Base-by-base conservation (phyloP, 2,888 invertebrate species). In the Polyploca ridens region DNA sequence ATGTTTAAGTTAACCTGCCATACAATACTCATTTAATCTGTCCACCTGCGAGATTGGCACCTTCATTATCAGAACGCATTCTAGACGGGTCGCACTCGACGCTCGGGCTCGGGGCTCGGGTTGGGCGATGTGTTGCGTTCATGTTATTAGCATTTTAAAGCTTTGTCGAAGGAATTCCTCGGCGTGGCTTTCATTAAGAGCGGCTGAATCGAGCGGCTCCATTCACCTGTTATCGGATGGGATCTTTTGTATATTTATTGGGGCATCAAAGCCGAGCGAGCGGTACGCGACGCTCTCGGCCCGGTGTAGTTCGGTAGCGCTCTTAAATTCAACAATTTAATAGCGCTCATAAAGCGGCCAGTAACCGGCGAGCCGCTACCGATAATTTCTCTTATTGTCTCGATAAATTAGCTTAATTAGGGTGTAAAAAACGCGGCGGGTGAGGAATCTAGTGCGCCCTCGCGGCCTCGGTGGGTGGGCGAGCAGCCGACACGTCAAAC, bases 391-490 rank as follows among this genome's bases (percentile, higher is more conserved):
- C 87, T 89, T 89, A 90, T 91, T 91, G 92, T 91, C 89, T 87
- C 93, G 88, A 93, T 93, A 93, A 93, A 93, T 93, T 93, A 93
- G 89, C 88, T 91, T 93, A 93, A 93, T 93, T 93, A 91, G 92
- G 91, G 93, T 89, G 90, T 91, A 91, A 91, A 92, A 90, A 90
- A 91, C 83, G 83, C 80, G 82, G 79, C 86, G 80, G 85, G 85
- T 83, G 86, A 81, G 89, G 91, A 89, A 91, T 90, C 91, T 92
- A 92, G 90, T 84, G 85, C 86, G 83, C 70, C 54, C 54, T 54
- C 54, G 54, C 54, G 54, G 54, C 19, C 88, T 76, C 85, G 75
- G 89, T 92, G 93, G 93, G 93, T 92, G 92, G 92, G 75, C 86
- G 74, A 49, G 67, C 70, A 66, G 63, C 70, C 69, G 68, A 46